Evolutionary conservation across 2,113 vertebrate species (phyloP).

Genomic region (Callocephalon fimbriatum): DNA sequence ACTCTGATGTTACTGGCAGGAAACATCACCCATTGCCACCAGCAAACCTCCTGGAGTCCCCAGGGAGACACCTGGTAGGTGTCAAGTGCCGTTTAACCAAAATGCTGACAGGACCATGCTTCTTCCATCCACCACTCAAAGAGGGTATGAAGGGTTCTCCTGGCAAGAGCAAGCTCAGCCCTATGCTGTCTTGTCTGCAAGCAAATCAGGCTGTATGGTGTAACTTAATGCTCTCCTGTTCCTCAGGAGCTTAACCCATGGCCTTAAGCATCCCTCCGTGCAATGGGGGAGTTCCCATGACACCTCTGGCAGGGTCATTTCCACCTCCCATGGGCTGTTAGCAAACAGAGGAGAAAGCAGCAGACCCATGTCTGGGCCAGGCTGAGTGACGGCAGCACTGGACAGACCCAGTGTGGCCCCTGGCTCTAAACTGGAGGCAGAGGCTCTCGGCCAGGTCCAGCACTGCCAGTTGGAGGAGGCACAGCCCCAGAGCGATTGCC

Average conservation of each 20-base stretch:
- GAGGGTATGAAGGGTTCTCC: neutral
- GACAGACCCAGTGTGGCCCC: rapidly evolving
- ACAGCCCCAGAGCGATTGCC: neutral
- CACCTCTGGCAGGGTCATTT: rapidly evolving
- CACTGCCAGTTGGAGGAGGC: neutral
- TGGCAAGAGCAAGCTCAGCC: neutral
- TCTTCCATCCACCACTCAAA: rapidly evolving
- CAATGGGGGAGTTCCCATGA: neutral
- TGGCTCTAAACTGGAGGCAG: neutral
- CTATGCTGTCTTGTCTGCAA: rapidly evolving
- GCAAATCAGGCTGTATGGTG: neutral
- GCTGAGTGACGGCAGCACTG: rapidly evolving
- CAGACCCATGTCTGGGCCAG: rapidly evolving
- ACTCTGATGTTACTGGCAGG: neutral
- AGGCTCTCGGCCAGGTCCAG: rapidly evolving
- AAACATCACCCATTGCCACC: neutral
- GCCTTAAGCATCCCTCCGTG: neutral
- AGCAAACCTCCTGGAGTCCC: neutral
- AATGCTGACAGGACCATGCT: neutral
- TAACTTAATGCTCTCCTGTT: neutral
- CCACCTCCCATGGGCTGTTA: rapidly evolving
- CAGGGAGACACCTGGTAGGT: rapidly evolving
- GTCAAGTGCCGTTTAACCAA: neutral
- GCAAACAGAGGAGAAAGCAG: neutral
- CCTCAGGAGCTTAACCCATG: neutral